These are phyloP conservation scores for Eurytoma californica DNA, from an alignment of 2,888 invertebrate genomes.

Conservation along the genomic window DNA sequence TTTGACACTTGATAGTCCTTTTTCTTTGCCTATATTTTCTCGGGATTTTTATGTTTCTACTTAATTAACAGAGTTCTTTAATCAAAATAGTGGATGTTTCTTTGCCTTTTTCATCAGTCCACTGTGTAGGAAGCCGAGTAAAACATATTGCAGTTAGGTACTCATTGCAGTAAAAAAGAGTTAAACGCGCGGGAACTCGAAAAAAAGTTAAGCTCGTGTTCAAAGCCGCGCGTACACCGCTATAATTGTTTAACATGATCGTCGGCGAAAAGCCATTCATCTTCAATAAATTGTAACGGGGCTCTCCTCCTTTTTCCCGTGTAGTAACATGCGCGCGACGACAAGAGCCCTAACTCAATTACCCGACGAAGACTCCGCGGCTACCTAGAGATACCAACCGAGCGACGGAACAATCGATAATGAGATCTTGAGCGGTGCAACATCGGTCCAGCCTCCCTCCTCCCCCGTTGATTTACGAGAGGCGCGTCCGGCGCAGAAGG, in stretches of 20 bases:
- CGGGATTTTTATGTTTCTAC: too few species aligned
- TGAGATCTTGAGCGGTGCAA: slow-evolving; percentile 39
- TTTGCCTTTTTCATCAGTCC: too few species aligned
- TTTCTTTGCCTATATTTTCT: too few species aligned
- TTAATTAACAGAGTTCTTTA: too few species aligned
- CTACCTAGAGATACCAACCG: neutral
- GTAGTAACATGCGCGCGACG: slow-evolving; percentile 9
- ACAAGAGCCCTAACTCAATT: slow-evolving; percentile 50
- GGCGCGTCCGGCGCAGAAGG: slow-evolving; percentile 2
- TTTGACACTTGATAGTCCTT: too few species aligned
- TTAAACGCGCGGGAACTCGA: neutral
- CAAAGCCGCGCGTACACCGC: neutral
- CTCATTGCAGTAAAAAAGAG: neutral
- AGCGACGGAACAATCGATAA: slow-evolving; percentile 52
- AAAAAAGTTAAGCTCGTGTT: neutral
- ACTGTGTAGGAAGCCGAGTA: too few species aligned
- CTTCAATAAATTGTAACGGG: slow-evolving; percentile 33
- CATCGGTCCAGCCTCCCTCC: neutral
- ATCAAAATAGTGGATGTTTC: too few species aligned
- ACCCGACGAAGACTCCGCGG: slow-evolving; percentile 5
- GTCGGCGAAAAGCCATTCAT: slow-evolving; percentile 42
- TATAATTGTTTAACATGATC: slow-evolving; percentile 38
- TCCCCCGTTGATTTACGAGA: slow-evolving; percentile 35
- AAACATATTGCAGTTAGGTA: too few species aligned
- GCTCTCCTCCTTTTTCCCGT: slow-evolving; percentile 16